Evolutionary conservation across 1,140 invertebrate species (phyloP).

Genomic region (Macrobrachium nipponense): DNA sequence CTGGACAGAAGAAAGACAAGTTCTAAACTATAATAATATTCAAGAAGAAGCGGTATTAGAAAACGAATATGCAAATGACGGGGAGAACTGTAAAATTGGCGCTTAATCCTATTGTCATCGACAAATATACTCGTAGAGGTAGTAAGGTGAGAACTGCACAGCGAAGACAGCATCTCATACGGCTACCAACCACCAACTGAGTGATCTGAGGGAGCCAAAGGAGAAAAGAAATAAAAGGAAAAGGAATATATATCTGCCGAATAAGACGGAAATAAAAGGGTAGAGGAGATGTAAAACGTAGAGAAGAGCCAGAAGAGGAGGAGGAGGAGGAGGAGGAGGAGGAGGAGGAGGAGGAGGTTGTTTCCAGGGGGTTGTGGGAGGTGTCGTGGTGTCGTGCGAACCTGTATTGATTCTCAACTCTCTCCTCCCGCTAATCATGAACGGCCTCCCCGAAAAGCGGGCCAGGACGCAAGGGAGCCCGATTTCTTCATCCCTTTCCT

Average conservation of each 20-base stretch:
- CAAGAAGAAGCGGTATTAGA: too few relatives aligned
- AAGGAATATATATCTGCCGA: background rate
- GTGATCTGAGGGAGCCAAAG: background rate
- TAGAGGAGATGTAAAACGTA: background rate
- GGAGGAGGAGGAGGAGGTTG: background rate
- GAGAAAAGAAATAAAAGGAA: background rate
- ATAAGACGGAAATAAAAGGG: background rate
- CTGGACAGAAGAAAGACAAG: too few relatives aligned
- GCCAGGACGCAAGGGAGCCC: background rate
- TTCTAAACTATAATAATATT: too few relatives aligned
- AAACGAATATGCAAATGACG: too few relatives aligned
- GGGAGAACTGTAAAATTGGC: too few relatives aligned
- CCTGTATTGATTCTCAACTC: background rate
- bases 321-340: background rate
- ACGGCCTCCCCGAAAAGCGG: background rate
- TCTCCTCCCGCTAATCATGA: conserved; percentile 13
- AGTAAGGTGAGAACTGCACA: background rate
- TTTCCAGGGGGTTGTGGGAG: background rate
- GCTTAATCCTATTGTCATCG: too few relatives aligned
- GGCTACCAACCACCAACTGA: background rate
- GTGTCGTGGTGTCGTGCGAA: conserved; percentile 6
- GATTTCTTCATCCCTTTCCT: background rate
- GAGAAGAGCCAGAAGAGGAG: background rate
- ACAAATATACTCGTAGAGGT: background rate
- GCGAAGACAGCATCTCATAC: background rate